These are phyloP conservation scores for Abramis brama DNA, from an alignment of 2,113 vertebrate genomes.

Conservation along the genomic window DNA sequence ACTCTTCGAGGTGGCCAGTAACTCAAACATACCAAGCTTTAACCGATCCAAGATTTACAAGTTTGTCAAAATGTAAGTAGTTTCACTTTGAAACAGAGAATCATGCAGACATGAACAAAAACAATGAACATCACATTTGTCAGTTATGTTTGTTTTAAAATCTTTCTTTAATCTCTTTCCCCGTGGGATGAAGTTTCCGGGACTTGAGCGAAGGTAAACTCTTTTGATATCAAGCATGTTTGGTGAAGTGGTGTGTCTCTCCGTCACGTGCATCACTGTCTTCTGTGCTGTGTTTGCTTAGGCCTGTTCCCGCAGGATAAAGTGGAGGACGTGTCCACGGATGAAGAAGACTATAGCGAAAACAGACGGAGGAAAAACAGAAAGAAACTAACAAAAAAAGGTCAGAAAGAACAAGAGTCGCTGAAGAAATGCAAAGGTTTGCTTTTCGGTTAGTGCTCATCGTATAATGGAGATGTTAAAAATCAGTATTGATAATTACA, in stretches of 20 bases:
- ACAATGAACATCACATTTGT: not conserved
- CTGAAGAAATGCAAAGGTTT: not conserved
- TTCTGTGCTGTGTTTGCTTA: conserved; percentile 53
- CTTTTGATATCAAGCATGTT: not conserved
- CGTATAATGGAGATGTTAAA: too few relatives aligned
- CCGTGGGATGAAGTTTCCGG: conserved; percentile 77
- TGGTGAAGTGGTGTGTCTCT: not conserved
- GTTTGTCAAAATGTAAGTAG: conserved; percentile 83
- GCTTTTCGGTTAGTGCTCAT: too few relatives aligned
- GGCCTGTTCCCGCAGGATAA: conserved; percentile 77
- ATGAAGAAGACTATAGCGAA: conserved; percentile 76
- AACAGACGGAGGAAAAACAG: conserved; percentile 39
- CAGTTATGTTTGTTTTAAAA: not conserved
- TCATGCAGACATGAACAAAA: too few relatives aligned
- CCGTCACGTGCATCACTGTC: not conserved
- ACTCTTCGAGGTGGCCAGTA: conserved; percentile 80
- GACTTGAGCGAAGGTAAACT: conserved; percentile 84
- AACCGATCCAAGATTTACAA: conserved; percentile 86
- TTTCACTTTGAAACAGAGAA: not conserved
- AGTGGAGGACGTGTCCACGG: conserved; percentile 78
- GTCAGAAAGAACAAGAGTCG: not conserved
- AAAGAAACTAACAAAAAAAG: not conserved
- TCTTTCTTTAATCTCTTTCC: conserved; percentile 14
- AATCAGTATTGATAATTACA: too few relatives aligned
- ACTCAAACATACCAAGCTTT: conserved; percentile 71